Evolutionary conservation across 2,888 invertebrate species (phyloP).

Genomic region (Apoderus coryli): DNA sequence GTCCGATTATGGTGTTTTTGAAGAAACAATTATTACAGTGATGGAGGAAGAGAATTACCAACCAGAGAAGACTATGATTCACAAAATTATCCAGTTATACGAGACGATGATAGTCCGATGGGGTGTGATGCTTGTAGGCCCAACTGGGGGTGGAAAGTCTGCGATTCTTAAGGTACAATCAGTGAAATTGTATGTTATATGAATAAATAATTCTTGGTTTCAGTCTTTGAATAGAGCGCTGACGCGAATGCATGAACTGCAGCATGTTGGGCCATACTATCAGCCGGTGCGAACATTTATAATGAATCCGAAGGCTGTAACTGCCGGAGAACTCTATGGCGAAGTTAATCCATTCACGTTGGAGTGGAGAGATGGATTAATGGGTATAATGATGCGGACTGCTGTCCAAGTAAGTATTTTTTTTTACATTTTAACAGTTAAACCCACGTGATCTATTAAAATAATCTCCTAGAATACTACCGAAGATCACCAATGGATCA

Average conservation of each 20-base stretch:
- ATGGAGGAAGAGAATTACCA: constrained; percentile 48
- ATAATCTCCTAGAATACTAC: constrained; percentile 21
- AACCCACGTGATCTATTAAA: neutral
- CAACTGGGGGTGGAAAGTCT: constrained; percentile 78
- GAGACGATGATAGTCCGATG: constrained; percentile 86
- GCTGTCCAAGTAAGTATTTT: constrained; percentile 37
- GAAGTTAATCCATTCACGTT: constrained; percentile 69
- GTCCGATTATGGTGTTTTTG: constrained; percentile 64
- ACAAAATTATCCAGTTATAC: constrained; percentile 71
- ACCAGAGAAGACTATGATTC: constrained; percentile 47
- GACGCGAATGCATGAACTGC: constrained; percentile 46
- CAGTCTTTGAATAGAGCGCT: constrained; percentile 60
- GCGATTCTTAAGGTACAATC: constrained; percentile 48
- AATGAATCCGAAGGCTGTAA: constrained; percentile 80
- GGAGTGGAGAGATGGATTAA: constrained; percentile 83
- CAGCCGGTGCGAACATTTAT: constrained; percentile 62
- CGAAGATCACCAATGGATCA: constrained; percentile 77
- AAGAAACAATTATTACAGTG: constrained; percentile 43
- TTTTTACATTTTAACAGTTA: constrained; percentile 1
- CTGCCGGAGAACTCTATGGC: constrained; percentile 78
- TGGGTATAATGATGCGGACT: constrained; percentile 51
- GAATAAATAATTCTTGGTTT: constrained; percentile 15
- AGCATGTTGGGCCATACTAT: constrained; percentile 45
- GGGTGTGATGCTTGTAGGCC: constrained; percentile 87
- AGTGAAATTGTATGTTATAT: neutral